These are phyloP conservation scores for Ylistrum balloti DNA, from an alignment of 1,140 invertebrate species.

Conservation along the genomic window DNA sequence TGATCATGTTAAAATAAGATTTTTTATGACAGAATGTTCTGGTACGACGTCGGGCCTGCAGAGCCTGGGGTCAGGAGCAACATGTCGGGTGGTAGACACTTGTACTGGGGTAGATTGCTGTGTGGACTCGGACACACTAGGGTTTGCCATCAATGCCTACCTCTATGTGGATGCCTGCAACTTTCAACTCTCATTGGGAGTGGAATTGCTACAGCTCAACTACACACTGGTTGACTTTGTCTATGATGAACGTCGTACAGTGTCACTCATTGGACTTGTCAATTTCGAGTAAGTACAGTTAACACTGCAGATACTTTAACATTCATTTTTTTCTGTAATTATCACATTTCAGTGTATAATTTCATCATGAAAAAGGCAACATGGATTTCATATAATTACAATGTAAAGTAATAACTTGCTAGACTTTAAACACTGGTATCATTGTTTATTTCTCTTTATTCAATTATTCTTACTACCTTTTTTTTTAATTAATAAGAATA, in stretches of 20 bases:
- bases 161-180: conserved; percentile 56
- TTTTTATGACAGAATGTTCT: background rate
- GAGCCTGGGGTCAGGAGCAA: conserved; percentile 19
- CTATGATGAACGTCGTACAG: conserved; percentile 46
- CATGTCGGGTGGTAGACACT: conserved; percentile 48
- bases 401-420: too few relatives aligned
- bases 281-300: conserved; percentile 54
- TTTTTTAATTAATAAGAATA: too few relatives aligned
- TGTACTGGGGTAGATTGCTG: conserved; percentile 60
- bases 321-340: too few relatives aligned
- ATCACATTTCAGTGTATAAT: too few relatives aligned
- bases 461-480: too few relatives aligned
- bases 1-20: too few relatives aligned
- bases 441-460: too few relatives aligned
- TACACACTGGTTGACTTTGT: conserved; percentile 55
- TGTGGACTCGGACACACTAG: conserved; percentile 42
- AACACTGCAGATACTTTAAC: too few relatives aligned
- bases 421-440: too few relatives aligned
- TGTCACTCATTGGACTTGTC: conserved; percentile 45
- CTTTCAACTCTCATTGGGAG: conserved; percentile 52
- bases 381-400: too few relatives aligned
- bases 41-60: background rate
- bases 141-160: conserved; percentile 55
- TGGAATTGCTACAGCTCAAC: conserved; percentile 57
- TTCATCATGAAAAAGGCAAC: too few relatives aligned